Base-by-base conservation (phyloP, 2,113 vertebrate genomes). In the Bubo bubo region DNA sequence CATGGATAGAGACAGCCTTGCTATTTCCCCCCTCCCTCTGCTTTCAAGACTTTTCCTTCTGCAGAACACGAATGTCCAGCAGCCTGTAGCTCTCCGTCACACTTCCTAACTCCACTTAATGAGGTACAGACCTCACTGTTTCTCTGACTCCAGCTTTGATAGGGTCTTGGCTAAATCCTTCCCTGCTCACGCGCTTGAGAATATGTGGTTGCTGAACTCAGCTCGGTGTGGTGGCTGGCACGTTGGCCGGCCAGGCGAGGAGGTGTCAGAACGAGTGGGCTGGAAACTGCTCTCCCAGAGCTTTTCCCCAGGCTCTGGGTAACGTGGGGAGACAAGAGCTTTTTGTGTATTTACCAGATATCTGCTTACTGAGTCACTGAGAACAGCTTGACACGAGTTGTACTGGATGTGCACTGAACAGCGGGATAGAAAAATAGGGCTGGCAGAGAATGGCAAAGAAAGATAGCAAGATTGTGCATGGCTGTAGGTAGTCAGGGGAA, bases 71-170 rank as follows among this genome's bases (percentile, higher is more conserved):
- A 47, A 27, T 35, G 72, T 43, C 66, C 92, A 90, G 71, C 75
- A 70, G 92, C 85, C 90, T 76, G 64, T 14, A 73, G 74, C 90
- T 95, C 88, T 39, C 35, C 3, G 23, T 34, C 91, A 74, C 93
- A 43, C 37, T 67, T 73, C 71, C 79, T 30, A 58, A n/a, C 50
- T 55, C 67, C 64, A 27, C 24, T 91, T 43, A 49, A 79, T 53
- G 92, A 86, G 92, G 86, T 71, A 60, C 88, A 95, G 91, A 64
- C 30, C 88, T 86, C 47, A 2, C 55, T 45, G 59, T 75, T 77
- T 27, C 56, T 59, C 50, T 26, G 41, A 8, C 18, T 64, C 8
- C 50, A 55, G 82, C 59, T 83, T 35, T 59, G 60, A 30, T 15
- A 34, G 28, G 27, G 34, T 56, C 63, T 49, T 63, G 70, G 21